Conservation (phyloP, 2,888 invertebrate genomes). For the Dicyrtomina minuta region DNA sequence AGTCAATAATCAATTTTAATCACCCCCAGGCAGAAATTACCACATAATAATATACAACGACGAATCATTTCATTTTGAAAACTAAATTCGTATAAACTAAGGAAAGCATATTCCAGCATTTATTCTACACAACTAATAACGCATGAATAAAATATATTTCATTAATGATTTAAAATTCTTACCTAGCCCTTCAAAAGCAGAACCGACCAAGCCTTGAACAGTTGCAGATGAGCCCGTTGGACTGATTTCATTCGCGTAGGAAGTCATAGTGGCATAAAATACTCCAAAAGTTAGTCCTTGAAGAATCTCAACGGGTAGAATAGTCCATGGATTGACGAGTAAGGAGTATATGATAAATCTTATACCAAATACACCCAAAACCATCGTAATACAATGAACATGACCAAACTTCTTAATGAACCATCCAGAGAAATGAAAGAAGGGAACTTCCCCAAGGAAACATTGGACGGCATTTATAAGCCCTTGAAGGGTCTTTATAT, state of each 20-base stretch:
- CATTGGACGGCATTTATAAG: constrained; percentile 72
- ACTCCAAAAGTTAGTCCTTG: constrained; percentile 88
- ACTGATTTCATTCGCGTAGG: constrained; percentile 79
- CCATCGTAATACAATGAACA: constrained; percentile 77
- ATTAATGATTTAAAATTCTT: constrained; percentile 9
- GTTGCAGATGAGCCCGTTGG: constrained; percentile 84
- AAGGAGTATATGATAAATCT: constrained; percentile 80
- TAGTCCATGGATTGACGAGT: constrained; percentile 77
- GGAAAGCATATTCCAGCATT: too few relatives aligned
- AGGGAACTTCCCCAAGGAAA: constrained; percentile 81
- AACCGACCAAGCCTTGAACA: constrained; percentile 82
- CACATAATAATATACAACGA: too few relatives aligned
- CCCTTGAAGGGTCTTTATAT: constrained; percentile 74
- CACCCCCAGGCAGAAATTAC: neutral
- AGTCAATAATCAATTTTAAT: neutral
- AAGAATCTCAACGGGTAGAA: constrained; percentile 78
- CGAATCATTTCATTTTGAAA: constrained; percentile 6
- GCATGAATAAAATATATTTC: too few relatives aligned
- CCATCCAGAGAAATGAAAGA: constrained; percentile 76
- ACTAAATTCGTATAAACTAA: too few relatives aligned
- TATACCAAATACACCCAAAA: constrained; percentile 75
- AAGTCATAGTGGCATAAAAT: constrained; percentile 84
- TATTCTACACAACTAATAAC: too few relatives aligned
- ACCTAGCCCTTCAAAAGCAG: constrained; percentile 82
- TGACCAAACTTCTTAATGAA: constrained; percentile 79